Conservation (phyloP, 2,113 vertebrate species). For the Trachemys scripta region DNA sequence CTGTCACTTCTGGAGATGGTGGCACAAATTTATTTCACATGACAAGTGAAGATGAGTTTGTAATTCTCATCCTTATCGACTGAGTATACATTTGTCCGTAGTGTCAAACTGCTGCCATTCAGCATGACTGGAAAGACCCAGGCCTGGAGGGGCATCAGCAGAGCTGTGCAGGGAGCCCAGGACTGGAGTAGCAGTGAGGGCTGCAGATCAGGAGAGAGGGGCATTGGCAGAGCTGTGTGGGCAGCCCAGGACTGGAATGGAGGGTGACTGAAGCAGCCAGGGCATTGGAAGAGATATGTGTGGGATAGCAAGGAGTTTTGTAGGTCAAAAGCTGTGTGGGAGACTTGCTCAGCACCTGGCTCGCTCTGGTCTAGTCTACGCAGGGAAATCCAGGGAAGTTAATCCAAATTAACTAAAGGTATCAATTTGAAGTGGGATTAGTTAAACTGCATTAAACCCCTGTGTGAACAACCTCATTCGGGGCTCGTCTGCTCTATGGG, state of each 20-base stretch:
- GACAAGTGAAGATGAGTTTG: rapidly evolving
- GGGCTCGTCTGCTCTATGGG: background rate
- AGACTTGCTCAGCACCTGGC: slow-evolving; percentile 61
- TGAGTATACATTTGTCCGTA: background rate
- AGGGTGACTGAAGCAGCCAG: background rate
- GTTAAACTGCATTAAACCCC: background rate
- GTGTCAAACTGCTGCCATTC: background rate
- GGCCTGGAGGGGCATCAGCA: background rate
- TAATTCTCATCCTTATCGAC: background rate
- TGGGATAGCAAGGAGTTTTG: background rate
- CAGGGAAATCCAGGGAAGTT: background rate
- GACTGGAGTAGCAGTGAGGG: background rate
- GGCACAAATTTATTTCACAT: background rate
- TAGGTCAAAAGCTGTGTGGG: slow-evolving; percentile 1
- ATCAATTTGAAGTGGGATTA: background rate
- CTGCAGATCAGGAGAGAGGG: background rate
- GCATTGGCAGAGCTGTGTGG: background rate
- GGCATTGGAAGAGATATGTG: background rate
- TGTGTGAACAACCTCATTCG: background rate
- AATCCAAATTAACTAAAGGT: background rate
- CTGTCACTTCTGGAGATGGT: background rate
- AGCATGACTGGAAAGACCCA: background rate
- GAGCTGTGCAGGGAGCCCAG: background rate
- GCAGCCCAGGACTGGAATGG: rapidly evolving
- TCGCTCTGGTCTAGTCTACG: slow-evolving; percentile 12